Percentiles rank a stretch among this genome's conserved stretches.
Conservation (phyloP, 2,888 invertebrate genomes). For the Lapara coniferarum region DNA sequence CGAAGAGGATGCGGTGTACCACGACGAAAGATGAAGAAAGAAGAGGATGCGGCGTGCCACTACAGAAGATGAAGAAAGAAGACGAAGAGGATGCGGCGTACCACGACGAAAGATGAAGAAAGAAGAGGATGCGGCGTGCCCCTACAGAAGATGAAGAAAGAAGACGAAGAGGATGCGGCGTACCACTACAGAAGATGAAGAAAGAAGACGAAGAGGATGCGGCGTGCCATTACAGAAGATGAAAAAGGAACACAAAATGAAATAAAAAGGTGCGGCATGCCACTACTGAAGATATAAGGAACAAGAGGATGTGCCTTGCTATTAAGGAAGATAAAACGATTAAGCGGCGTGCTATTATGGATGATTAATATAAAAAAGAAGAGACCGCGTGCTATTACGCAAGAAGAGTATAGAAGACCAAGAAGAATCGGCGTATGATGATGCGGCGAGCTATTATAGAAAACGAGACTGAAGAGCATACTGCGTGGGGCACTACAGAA, state of each 20-base stretch:
- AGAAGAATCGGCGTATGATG: too few species aligned
- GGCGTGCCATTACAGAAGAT: not conserved
- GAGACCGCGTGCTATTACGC: too few species aligned
- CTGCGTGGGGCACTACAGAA: conserved; percentile 14
- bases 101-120: not conserved
- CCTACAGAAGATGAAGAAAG: not conserved
- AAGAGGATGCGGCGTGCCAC: conserved; percentile 18
- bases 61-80: conserved; percentile 26
- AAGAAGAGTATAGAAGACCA: too few species aligned
- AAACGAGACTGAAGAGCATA: conserved; percentile 13
- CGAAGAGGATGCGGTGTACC: not conserved
- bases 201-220: not conserved
- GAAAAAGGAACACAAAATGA: conserved; percentile 12
- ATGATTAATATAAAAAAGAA: too few species aligned
- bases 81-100: not conserved
- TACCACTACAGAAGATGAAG: conserved; percentile 20
- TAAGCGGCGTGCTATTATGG: too few species aligned
- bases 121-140: not conserved
- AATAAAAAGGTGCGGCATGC: not conserved
- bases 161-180: conserved; percentile 1
- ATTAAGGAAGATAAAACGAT: too few species aligned
- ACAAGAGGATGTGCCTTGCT: not conserved
- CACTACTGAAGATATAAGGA: conserved; percentile 22
- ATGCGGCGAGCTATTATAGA: not conserved
- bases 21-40: conserved; percentile 1